A percentile compares a stretch with the other conserved stretches of the same genome.
Evolutionary conservation across 1,140 invertebrate species (phyloP).

Genomic region (Paralvinella palmiformis): DNA sequence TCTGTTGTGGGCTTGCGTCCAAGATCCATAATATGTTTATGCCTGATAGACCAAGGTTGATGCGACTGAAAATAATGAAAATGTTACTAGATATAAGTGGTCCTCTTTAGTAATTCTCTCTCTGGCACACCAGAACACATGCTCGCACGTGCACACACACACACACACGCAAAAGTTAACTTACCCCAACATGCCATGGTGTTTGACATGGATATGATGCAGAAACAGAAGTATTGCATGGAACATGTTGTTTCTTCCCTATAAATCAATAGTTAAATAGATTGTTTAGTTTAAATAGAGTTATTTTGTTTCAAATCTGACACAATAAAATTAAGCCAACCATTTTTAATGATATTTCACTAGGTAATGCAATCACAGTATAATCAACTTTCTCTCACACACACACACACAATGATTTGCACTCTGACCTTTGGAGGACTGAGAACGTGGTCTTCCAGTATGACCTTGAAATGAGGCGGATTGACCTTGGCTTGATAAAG

Average conservation of each 20-base stretch:
- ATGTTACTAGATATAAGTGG: conserved; percentile 10
- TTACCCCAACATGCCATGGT: conserved; percentile 67
- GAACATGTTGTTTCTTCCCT: conserved; percentile 78
- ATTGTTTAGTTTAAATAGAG: neutral
- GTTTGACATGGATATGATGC: conserved; percentile 65
- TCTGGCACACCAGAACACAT: neutral
- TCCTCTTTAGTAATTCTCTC: neutral
- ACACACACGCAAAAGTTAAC: conserved; percentile 3
- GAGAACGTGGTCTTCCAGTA: conserved; percentile 58
- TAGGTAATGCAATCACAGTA: neutral
- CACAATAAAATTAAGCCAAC: neutral
- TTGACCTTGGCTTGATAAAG: conserved; percentile 54
- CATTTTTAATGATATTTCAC: neutral
- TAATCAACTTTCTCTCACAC: neutral
- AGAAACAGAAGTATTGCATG: conserved; percentile 73
- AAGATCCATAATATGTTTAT: conserved; percentile 74
- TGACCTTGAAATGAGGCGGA: conserved; percentile 68
- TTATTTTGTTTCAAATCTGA: neutral
- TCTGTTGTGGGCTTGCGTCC: too few species aligned
- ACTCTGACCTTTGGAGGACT: conserved; percentile 61
- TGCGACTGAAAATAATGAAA: conserved; percentile 53
- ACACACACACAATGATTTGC: neutral
- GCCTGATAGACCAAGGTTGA: conserved; percentile 71
- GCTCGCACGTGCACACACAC: neutral
- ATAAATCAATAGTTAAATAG: conserved; percentile 36